These are phyloP conservation scores for Ormyrus pomaceus DNA, from an alignment of 2,888 invertebrate genomes.

Conservation along the genomic window DNA sequence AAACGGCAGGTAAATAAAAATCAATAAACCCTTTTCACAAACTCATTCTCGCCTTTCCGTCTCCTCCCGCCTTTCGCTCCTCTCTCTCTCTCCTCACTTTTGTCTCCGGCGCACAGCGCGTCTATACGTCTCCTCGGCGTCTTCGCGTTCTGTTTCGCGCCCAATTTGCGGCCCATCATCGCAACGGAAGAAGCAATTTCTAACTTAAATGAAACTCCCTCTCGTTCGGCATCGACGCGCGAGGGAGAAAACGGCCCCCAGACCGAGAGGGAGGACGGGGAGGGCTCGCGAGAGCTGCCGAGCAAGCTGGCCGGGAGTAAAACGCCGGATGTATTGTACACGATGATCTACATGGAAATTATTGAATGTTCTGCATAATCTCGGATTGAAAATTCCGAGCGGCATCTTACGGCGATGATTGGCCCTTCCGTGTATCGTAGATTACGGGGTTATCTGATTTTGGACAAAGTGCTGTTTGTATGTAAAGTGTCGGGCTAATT, in stretches of 20 bases:
- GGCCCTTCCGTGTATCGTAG: no score
- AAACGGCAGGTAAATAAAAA: constrained; percentile 60
- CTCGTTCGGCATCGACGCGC: constrained; percentile 62
- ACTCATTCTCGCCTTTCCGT: constrained; percentile 57
- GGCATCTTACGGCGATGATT: no score
- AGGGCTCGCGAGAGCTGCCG: neutral
- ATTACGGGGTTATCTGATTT: no score
- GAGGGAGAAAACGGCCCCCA: constrained; percentile 14
- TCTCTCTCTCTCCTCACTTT: constrained; percentile 50
- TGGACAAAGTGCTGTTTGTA: neutral
- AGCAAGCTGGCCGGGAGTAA: constrained; percentile 6
- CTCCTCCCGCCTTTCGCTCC: constrained; percentile 26
- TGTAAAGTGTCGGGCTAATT: neutral
- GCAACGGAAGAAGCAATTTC: constrained; percentile 76
- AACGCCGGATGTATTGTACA: constrained; percentile 37
- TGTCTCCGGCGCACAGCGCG: constrained; percentile 40
- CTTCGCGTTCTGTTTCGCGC: constrained; percentile 72
- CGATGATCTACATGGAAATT: constrained; percentile 27
- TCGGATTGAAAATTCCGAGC: neutral
- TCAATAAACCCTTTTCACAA: constrained; percentile 62
- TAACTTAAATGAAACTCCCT: constrained; percentile 75
- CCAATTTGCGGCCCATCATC: constrained; percentile 76
- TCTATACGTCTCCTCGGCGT: constrained; percentile 58
- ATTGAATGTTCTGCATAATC: constrained; percentile 27
- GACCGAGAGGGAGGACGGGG: neutral